Conservation (phyloP, 2,113 vertebrate species). For the Cynopterus brachyotis region DNA sequence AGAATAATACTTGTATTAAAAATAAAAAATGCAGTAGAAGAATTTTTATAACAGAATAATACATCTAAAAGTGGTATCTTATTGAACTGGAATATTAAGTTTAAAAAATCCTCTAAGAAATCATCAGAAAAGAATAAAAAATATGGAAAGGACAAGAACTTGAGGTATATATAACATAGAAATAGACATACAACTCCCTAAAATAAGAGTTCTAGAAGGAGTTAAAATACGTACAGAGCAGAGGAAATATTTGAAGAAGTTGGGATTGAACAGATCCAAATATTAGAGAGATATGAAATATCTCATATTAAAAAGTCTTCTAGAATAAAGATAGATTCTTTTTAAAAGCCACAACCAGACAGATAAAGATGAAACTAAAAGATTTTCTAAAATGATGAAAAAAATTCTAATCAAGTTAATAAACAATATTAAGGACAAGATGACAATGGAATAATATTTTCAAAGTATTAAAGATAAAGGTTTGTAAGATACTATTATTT, state of each 20-base stretch:
- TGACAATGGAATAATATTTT: background rate
- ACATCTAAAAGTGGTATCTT: background rate
- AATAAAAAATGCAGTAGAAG: background rate
- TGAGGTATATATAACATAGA: background rate
- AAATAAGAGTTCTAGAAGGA: background rate
- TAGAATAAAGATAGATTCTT: background rate
- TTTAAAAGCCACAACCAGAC: background rate
- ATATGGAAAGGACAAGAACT: background rate
- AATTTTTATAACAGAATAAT: slow-evolving; percentile 26
- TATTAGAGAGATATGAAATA: background rate
- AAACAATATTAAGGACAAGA: background rate
- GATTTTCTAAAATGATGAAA: background rate
- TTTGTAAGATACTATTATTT: background rate
- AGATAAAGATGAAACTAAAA: background rate
- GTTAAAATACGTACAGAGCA: background rate
- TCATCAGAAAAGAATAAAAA: slow-evolving; percentile 1
- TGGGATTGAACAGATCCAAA: background rate
- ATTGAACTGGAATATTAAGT: background rate
- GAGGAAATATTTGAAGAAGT: background rate
- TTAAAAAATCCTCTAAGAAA: slow-evolving; percentile 7
- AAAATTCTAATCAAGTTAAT: background rate
- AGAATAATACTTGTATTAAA: background rate
- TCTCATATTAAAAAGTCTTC: background rate
- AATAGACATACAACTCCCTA: background rate
- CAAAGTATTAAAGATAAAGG: background rate